Conservation (phyloP, 2,797 vertebrate species). For the Mormyrus proboscirostris region DNA sequence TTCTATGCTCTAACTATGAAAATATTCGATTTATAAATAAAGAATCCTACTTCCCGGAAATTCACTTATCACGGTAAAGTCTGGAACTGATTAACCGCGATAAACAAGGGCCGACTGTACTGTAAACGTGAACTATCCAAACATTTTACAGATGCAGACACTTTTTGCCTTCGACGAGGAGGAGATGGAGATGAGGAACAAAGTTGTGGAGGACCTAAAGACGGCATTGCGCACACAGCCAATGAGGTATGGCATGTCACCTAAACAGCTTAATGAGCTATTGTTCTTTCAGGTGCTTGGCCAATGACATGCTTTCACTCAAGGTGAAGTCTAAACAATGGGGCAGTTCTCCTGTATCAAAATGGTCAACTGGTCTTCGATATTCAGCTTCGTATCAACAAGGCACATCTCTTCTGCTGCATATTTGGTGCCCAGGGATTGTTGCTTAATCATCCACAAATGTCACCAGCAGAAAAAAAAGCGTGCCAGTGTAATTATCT, state of each 20-base stretch:
- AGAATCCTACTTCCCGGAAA: no score
- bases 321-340: not conserved
- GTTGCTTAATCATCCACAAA: not conserved
- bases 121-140: not conserved
- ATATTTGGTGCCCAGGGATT: not conserved
- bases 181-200: slow-evolving; percentile 93
- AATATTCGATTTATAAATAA: no score
- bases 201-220: slow-evolving; percentile 95
- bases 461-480: not conserved
- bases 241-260: slow-evolving; percentile 73
- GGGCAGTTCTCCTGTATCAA: not conserved
- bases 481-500: not conserved
- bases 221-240: slow-evolving; percentile 93
- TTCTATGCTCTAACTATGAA: no score
- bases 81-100: no score
- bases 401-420: not conserved
- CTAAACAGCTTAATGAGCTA: not conserved
- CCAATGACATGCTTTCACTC: not conserved
- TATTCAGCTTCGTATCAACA: not conserved
- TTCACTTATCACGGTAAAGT: no score
- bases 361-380: not conserved
- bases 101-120: no score
- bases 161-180: slow-evolving; percentile 90
- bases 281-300: slow-evolving; percentile 29
- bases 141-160: slow-evolving; percentile 82